Base-by-base conservation (phyloP, 2,888 invertebrate genomes). In the Blastobasis adustella region DNA sequence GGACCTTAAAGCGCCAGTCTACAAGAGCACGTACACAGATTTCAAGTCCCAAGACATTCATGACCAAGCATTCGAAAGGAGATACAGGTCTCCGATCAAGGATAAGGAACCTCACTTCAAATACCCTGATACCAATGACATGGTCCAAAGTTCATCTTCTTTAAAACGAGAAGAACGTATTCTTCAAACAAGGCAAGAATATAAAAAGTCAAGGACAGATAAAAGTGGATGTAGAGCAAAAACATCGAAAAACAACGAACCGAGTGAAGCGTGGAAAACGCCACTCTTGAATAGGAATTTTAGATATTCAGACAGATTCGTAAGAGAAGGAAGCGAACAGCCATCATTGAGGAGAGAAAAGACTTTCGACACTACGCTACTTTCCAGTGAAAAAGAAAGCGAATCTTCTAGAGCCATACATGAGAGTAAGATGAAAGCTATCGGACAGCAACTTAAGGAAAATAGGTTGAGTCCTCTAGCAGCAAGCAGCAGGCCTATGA, bases 291-390 rank as follows among this genome's bases (percentile, higher is more conserved):
- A 81, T 57, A 82, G 85, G 59, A 84, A 85, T 57, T 89, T 89
- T 58, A 82, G 89, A 66, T 77, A 86, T 63, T 89, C 89, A 37
- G 89, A 89, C 67, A 77, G 88, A 66, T 89, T 89, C 58, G 82
- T 69, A 52, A 85, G 76, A 67, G 82, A 85, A 59, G 79, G 77
- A 8, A 72, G 60, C 45, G 81, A 85, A 63, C 63, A 76, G 60
- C 80, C 81, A 50, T 65, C 72, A 41, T 66, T 89, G 56, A 77
- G 89, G 65, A 82, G 89, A 76, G 89, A 89, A 66, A 89, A 82
- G 69, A 89, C 89, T 58, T 89, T 89, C 59, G 89, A 89, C 61
- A 85, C 80, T 54, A 83, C 82, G 59, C 70, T 88, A 39, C 72
- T 78, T 54, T 65, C 76, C 10, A 79, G 69, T 59, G 81, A 83